Percentiles rank a stretch among this genome's conserved stretches.
phyloP scores from a whole-genome alignment of 2,113 vertebrate species.

The Cynoglossus semilaevis region DNA sequence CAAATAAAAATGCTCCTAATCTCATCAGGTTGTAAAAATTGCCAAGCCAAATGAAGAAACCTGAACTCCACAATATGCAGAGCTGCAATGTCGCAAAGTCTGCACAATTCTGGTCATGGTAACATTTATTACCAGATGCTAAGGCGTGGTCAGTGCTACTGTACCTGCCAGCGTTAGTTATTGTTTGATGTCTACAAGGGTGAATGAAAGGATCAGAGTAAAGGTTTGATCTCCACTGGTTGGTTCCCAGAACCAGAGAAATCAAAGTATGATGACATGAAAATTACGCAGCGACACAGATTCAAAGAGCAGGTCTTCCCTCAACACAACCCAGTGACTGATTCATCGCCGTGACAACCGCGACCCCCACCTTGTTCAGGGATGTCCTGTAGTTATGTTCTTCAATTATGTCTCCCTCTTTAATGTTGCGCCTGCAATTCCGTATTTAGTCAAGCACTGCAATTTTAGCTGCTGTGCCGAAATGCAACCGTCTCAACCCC shows the following conservation, averaged over 20 bases:
- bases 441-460: slow-evolving; percentile 79
- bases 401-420: slow-evolving; percentile 79
- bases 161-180: too few relatives aligned
- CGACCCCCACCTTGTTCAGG: slow-evolving; percentile 64
- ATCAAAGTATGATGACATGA: slow-evolving; percentile 36
- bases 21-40: too few relatives aligned
- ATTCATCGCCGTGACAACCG: slow-evolving; percentile 73
- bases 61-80: too few relatives aligned
- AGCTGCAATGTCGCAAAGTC: too few relatives aligned
- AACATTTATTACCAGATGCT: too few relatives aligned
- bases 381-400: slow-evolving; percentile 82
- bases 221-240: slow-evolving; percentile 2
- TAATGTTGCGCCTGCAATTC: slow-evolving; percentile 78
- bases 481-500: slow-evolving; percentile 70
- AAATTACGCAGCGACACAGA: slow-evolving; percentile 39
- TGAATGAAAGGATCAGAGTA: background rate
- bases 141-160: too few relatives aligned
- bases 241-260: slow-evolving; percentile 11
- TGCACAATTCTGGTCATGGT: too few relatives aligned
- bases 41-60: too few relatives aligned
- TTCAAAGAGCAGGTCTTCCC: slow-evolving; percentile 18
- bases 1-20: too few relatives aligned
- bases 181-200: background rate
- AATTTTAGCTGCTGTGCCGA: slow-evolving; percentile 72
- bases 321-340: slow-evolving; percentile 52